A percentile compares a stretch with the other conserved stretches of the same genome.
phyloP scores from a whole-genome alignment of 2,888 invertebrate genomes.

The Epistrophe eligans region DNA sequence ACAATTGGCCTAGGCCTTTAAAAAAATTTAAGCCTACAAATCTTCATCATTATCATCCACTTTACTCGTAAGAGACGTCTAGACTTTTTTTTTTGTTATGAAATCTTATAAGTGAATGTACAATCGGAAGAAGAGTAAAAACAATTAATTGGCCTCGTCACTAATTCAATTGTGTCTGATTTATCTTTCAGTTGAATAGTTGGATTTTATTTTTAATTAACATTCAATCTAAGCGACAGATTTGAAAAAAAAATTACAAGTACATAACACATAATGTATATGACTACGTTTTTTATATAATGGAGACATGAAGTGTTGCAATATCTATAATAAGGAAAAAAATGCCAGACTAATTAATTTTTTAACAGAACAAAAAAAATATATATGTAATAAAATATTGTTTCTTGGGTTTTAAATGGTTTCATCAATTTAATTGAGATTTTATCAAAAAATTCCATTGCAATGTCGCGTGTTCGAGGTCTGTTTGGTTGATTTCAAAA shows the following conservation, averaged over 20 bases:
- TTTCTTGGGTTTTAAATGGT: too few species aligned
- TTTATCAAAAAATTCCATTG: too few species aligned
- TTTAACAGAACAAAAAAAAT: too few species aligned
- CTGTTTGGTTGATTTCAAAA: too few species aligned
- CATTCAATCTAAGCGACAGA: neutral
- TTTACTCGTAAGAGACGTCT: neutral
- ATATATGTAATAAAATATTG: too few species aligned
- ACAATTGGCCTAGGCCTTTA: slow-evolving; percentile 17
- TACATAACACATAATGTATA: neutral
- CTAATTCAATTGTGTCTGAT: slow-evolving; percentile 21
- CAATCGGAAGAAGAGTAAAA: slow-evolving; percentile 9
- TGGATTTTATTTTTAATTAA: slow-evolving; percentile 15
- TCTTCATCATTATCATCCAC: neutral
- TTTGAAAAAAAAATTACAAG: neutral
- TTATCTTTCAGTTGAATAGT: neutral
- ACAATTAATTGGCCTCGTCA: slow-evolving; percentile 25
- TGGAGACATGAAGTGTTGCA: too few species aligned
- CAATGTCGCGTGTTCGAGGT: too few species aligned
- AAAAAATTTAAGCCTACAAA: neutral
- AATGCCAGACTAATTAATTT: too few species aligned
- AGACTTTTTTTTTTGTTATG: slow-evolving; percentile 14
- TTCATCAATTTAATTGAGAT: too few species aligned
- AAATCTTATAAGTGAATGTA: slow-evolving; percentile 34
- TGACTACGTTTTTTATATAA: too few species aligned
- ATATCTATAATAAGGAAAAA: too few species aligned